Evolutionary conservation across 1,140 invertebrate genomes (phyloP).

Genomic region (Drosophila ironensis): DNA sequence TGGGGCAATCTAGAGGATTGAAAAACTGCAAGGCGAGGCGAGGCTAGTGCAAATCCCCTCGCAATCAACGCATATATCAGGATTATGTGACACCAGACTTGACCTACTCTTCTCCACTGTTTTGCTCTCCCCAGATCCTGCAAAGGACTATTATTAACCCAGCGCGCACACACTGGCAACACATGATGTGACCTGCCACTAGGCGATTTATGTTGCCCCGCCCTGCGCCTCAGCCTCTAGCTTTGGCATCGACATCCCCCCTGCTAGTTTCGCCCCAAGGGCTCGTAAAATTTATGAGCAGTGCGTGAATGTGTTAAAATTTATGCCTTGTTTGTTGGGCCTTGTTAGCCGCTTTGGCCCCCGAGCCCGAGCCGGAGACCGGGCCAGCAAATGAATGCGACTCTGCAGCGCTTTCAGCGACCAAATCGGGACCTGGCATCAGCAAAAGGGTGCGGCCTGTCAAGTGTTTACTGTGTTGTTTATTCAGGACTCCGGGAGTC

Average conservation of each 20-base stretch:
- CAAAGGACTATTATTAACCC: conserved; percentile 4
- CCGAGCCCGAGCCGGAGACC: no score
- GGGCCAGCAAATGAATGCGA: background rate
- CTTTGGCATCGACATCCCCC: background rate
- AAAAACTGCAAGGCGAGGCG: conserved; percentile 6
- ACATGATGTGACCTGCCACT: conserved; percentile 23
- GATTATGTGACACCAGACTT: conserved; percentile 21
- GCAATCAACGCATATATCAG: conserved; percentile 14
- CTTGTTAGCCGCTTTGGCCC: background rate
- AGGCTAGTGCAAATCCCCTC: background rate
- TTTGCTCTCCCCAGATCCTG: background rate
- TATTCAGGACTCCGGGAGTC: conserved; percentile 2
- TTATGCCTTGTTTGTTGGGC: conserved; percentile 21
- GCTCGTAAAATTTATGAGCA: conserved; percentile 62
- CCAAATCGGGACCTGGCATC: no score
- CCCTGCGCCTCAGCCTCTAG: background rate
- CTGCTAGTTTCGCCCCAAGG: conserved; percentile 3
- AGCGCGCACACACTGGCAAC: background rate
- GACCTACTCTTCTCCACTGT: background rate
- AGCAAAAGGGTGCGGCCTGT: conserved; percentile 4
- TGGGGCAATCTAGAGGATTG: background rate
- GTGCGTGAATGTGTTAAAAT: conserved; percentile 53
- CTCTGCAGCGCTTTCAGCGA: no score
- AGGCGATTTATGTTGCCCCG: conserved; percentile 21
- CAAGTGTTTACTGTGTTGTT: background rate